A percentile compares a stretch with the other conserved stretches of the same genome.
phyloP scores from a whole-genome alignment of 2,797 vertebrate genomes.

The Gymnopithys bicolor region DNA sequence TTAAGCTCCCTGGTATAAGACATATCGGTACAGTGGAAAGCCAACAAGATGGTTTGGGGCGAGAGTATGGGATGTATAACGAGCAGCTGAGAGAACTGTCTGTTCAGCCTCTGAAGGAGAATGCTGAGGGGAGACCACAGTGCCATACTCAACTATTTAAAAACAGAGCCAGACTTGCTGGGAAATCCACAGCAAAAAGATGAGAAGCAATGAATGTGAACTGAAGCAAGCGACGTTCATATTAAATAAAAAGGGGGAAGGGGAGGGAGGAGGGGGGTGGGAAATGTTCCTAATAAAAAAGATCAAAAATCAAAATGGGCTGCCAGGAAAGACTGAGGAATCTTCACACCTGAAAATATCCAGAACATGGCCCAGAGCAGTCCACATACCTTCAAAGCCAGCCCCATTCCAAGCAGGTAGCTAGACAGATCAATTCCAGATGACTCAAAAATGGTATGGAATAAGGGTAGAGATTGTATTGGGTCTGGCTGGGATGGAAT shows the following conservation, averaged over 20 bases:
- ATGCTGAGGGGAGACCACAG: neutral
- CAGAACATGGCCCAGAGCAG: neutral
- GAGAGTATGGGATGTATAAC: neutral
- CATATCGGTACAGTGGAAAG: neutral
- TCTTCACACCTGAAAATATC: neutral
- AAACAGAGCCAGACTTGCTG: neutral
- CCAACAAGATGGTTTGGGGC: neutral
- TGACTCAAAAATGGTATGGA: neutral
- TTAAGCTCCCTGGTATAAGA: neutral
- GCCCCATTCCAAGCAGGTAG: neutral
- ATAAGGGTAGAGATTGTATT: neutral
- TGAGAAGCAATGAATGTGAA: neutral
- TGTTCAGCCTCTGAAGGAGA: neutral
- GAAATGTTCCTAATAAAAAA: rapidly evolving
- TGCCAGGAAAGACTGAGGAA: neutral
- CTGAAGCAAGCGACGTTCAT: neutral
- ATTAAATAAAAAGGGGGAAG: neutral
- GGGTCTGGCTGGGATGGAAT: neutral
- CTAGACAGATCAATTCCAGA: neutral
- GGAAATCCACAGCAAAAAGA: neutral
- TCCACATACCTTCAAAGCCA: rapidly evolving
- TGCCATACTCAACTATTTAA: neutral
- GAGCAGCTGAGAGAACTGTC: neutral
- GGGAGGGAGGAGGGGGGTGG: too few relatives aligned
- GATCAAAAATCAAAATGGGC: neutral